Percentiles rank a stretch among this genome's conserved stretches.
Conservation (phyloP, 2,797 vertebrate species). For the Petrocephalus sullivani region DNA sequence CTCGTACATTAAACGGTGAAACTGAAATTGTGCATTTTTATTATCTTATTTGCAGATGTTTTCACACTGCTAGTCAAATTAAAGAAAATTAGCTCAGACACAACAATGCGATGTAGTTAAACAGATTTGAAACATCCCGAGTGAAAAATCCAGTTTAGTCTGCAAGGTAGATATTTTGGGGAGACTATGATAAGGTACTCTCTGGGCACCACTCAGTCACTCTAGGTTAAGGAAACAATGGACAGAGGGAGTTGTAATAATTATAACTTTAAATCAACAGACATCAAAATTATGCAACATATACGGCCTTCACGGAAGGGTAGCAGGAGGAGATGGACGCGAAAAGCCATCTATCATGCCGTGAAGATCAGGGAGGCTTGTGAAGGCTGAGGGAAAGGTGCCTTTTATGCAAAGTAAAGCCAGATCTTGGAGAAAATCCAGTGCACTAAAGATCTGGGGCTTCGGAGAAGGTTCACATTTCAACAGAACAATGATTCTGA, state of each 20-base stretch:
- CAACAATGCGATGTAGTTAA: neutral
- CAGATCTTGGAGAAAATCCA: conserved; percentile 13
- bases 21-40: neutral
- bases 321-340: neutral
- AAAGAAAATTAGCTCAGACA: neutral
- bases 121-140: neutral
- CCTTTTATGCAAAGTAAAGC: neutral
- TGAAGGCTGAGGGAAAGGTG: neutral
- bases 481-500: neutral
- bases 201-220: neutral
- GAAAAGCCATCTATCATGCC: neutral
- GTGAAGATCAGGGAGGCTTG: neutral
- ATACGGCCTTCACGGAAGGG: neutral
- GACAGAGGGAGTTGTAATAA: neutral
- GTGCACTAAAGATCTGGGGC: neutral
- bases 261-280: conserved; percentile 1
- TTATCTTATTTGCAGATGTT: neutral
- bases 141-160: neutral
- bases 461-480: neutral
- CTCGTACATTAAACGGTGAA: neutral
- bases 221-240: neutral
- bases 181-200: neutral
- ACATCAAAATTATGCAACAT: conserved; percentile 5
- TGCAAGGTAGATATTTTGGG: neutral
- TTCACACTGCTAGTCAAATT: neutral